These are phyloP conservation scores for Cairina moschata DNA, from an alignment of 2,113 vertebrate species.

Conservation along the genomic window DNA sequence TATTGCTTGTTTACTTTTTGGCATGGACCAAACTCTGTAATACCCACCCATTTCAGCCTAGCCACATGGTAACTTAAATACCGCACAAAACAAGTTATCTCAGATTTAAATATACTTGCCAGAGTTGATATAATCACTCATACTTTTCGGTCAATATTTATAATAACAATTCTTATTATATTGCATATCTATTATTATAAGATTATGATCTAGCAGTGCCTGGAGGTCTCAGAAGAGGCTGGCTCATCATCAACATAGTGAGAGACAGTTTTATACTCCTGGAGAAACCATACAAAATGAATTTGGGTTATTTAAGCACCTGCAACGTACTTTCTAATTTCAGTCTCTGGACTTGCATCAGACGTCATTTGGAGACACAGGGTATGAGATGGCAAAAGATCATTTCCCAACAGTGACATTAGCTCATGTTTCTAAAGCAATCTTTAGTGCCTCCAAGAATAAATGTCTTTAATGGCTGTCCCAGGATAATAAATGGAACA, in stretches of 20 bases:
- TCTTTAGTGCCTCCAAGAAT: constrained; percentile 19
- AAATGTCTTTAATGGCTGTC: constrained; percentile 14
- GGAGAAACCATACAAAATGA: constrained; percentile 40
- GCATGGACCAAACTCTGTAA: neutral
- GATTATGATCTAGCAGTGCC: constrained; percentile 17
- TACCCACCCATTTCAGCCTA: neutral
- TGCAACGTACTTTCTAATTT: constrained; percentile 47
- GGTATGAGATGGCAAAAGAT: constrained; percentile 29
- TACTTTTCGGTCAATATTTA: constrained; percentile 26
- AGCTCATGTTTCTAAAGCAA: constrained; percentile 34
- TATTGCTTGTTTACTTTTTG: neutral
- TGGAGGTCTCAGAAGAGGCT: constrained; percentile 22
- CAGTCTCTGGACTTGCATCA: constrained; percentile 47
- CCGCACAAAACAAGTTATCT: neutral
- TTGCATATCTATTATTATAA: constrained; percentile 25
- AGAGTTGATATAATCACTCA: neutral
- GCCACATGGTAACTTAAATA: neutral
- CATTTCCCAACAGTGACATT: constrained; percentile 51
- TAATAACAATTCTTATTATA: constrained; percentile 16
- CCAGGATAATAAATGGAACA: constrained; percentile 56
- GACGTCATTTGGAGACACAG: constrained; percentile 19
- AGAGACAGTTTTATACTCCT: constrained; percentile 24
- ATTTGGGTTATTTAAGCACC: constrained; percentile 51
- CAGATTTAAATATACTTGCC: neutral
- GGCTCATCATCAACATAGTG: neutral